Base-by-base conservation (phyloP, 1,140 invertebrate species). In the Drosophila arizonae region DNA sequence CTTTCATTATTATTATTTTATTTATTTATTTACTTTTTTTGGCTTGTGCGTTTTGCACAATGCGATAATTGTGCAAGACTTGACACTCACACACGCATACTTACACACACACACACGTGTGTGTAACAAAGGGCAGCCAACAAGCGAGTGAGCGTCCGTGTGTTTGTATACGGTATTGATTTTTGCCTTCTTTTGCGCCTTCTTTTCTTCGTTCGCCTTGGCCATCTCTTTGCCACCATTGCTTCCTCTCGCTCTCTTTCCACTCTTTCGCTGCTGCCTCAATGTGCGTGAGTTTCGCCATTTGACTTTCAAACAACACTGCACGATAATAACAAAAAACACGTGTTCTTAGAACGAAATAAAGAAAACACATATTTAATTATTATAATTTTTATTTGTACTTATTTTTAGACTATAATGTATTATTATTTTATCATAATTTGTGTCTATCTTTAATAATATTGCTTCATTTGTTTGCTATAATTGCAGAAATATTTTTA, bases 101-200 rank as follows among this genome's bases (percentile, higher is more conserved):
- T 13, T n/a, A 41, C 24, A 62, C 33, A 28, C 39, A 54, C 50
- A 64, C n/a, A 15, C 36, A 52, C 36, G 41, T 30, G 41, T 30
- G 41, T 33, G 36, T 33, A 66, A 66, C 56, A 74, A 77, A 58
- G 48, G 45, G 43, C 55, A 73, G 65, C 57, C 63, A 41, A 33
- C 45, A 56, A 68, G 66, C 69, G 21, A 24, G 21, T 24, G 21
- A 24, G 67, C 71, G 76, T 73, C 78, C 78, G 79, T 87, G 79
- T 81, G 73, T 78, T 86, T 87, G 68, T 86, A 78, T 71, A 86
- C 79, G 58, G 78, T 86, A 86, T 86, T 86, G 82, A 86, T 86
- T 86, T 86, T 86, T 86, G 71, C 71, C 58, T 79, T 87, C 76
- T 87, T 86, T 68, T 82, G 76, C 76, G 71, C 66, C 80, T 66